Evolutionary conservation across 1,140 invertebrate genomes (phyloP), one percentile per base, ranked within the genome.

Genomic region (Bilobella aurantiaca): DNA sequence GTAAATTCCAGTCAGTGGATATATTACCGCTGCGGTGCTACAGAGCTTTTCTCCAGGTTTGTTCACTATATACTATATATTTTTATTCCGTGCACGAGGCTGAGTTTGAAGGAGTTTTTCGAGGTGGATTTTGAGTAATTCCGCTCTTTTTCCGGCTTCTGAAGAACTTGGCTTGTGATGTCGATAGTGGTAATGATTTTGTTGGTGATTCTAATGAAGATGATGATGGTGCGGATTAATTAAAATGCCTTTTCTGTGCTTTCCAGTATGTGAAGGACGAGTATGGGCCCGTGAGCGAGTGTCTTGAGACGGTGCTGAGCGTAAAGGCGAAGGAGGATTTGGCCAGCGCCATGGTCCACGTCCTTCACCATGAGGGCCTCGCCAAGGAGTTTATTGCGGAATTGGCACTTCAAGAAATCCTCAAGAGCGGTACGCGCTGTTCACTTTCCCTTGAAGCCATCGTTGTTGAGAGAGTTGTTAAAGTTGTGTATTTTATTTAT

Each of bases 311-410:
- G 28, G 84, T 90, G 61, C 87, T 96, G 66, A 87, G 88, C 63
- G 93, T 97, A 0, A 92, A 94, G 79, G 90, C 91, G 66, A 97
- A 97, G 76, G 91, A 93, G 78, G 91, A 94, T 74, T 89, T 97
- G 56, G 93, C 93, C 2, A 93, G 87, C 28, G 87, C 89, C 0
- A 75, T 96, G 56, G 90, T 96, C 0, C 83, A 91, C 58, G 85
- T 94, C 16, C 90, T 96, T 85, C 91, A 96, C 72, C 86, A 87
- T 63, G 86, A 93, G 75, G 87, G 89, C 8, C 79, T 89, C 73
- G 90, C 91, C 14, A 87, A 85, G 31, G 83, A 89, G 66, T 94
- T 96, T 77, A 81, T 97, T 42, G 88, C 91, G 47, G 92, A 96
- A 34, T 42, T 69, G 46, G 64, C 66, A 53, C 59, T 70, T 49